Base-by-base conservation (phyloP, 2,113 vertebrate genomes). In the Tragelaphus scriptus region DNA sequence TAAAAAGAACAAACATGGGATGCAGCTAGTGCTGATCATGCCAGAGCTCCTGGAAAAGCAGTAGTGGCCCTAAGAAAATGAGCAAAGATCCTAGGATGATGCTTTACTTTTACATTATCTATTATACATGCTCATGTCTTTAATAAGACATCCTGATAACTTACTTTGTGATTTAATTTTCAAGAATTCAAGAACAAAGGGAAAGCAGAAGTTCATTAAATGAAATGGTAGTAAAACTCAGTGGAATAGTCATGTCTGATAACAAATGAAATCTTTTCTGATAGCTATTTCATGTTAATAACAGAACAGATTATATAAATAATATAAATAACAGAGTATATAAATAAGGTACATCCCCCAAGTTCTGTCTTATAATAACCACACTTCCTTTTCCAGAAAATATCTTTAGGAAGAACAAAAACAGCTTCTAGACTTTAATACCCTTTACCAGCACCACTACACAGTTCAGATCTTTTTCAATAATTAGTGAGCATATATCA, bases 341-440 rank as follows among this genome's bases (percentile, higher is more conserved):
- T 77, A 75, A 88, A 32, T 88, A 94, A 91, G n/a, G 23, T 75
- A 90, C 47, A 89, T 6, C 32, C 61, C 21, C 10, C 91, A 95
- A 91, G 30, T 55, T 95, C 68, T 77, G 77, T 26, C 87, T 92
- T 94, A 85, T 36, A 92, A 71, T n/a, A 94, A 55, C 80, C 80
- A 84, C 79, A 59, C 23, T 88, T 95, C n/a, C 56, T 90, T 55
- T 92, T 97, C 25, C 71, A 93, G 87, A 71, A 94, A 96, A 94
- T 17, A 97, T 44, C 82, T 93, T 96, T 95, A 75, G 55, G n/a
- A 79, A 95, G 40, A 93, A 12, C 47, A 93, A 88, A 82, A 90
- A 28, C 61, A 65, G 4, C 61, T 68, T 90, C 30, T 51, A 51
- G 26, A 56, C 51, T 91, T 88, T 19, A 92, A 86, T 53, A 26